Evolutionary conservation across 2,113 vertebrate genomes (phyloP).

Genomic region (Lepus timidus): DNA sequence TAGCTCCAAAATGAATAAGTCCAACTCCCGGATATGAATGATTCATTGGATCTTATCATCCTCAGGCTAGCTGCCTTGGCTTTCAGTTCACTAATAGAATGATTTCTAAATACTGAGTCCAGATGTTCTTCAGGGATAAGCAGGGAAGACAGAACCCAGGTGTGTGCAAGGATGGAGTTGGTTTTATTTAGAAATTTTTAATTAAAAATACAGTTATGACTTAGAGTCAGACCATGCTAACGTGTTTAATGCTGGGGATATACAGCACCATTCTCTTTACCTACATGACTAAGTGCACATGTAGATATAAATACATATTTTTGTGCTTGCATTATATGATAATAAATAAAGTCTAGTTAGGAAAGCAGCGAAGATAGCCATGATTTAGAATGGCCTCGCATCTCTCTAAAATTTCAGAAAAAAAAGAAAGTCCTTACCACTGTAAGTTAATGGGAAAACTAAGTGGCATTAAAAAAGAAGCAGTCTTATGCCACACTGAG

Average conservation of each 20-base stretch:
- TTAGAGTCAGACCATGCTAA: background rate
- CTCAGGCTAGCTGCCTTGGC: background rate
- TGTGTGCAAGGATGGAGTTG: background rate
- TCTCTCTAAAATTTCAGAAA: constrained; percentile 39
- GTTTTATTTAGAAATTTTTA: constrained; percentile 50
- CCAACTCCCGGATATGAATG: background rate
- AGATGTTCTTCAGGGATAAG: constrained; percentile 66
- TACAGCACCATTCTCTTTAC: background rate
- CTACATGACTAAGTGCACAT: background rate
- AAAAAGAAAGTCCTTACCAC: background rate
- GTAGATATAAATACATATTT: background rate
- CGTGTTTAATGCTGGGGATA: background rate
- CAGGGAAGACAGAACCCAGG: background rate
- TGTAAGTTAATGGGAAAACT: constrained; percentile 47
- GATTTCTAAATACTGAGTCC: constrained; percentile 50
- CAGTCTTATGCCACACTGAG: background rate
- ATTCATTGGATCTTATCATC: constrained; percentile 3
- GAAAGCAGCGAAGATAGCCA: background rate
- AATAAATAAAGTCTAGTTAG: constrained; percentile 22
- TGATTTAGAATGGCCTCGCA: constrained; percentile 39
- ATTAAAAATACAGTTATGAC: background rate
- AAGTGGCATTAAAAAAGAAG: constrained; percentile 28
- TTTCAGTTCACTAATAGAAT: constrained; percentile 23
- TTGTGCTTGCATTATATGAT: background rate
- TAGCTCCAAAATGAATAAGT: background rate